Evolutionary conservation across 2,797 vertebrate species (phyloP), one percentile per base, ranked within the genome.

Genomic region (Coracias cyanogaster): DNA sequence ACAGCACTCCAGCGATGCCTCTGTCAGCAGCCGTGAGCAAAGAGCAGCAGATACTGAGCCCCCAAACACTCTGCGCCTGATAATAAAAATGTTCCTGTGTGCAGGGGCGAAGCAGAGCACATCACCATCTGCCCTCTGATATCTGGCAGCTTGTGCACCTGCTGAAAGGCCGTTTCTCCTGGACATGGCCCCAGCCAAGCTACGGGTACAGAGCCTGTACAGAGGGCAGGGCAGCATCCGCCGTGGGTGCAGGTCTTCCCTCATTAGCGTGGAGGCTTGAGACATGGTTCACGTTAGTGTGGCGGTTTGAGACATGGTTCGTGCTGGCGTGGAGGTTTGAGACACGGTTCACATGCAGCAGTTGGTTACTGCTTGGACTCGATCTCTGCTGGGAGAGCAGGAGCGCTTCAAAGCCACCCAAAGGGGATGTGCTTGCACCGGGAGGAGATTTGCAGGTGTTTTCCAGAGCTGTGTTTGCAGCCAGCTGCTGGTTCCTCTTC

Each of bases 51-150:
- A 88, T 84, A 79, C 0, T 19, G 49, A 90, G 70, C 62, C 81
- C 67, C 73, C 12, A 12, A 94, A 62, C 24, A 15, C 70, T 73
- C 25, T 0, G 1, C 41, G 52, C 74, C 41, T 19, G 54, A 37
- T 91, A 90, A 94, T 90, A 79, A 94, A 89, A 93, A 88, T 70
- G 66, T 88, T 95, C 62, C 54, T 69, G 70, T 29, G 35, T 2
- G 1, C 0, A 1, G 70, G 62, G 85, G 26, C 2, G 10, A 33
- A 86, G 62, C 21, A 4, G 65, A 82, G 76, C 46, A 16, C 72
- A 33, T 52, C 7, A 22, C 76, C 80, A 83, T 90, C 77, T 95
- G 93, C 86, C 90, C 57, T 51, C 82, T 79, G 87, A 62, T 52
- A 43, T 16, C 0, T 2, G 65, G 62, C 54, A 64, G 66, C 39